These are phyloP conservation scores for Heterodera schachtii DNA, from an alignment of 1,140 invertebrate species.

Conservation along the genomic window DNA sequence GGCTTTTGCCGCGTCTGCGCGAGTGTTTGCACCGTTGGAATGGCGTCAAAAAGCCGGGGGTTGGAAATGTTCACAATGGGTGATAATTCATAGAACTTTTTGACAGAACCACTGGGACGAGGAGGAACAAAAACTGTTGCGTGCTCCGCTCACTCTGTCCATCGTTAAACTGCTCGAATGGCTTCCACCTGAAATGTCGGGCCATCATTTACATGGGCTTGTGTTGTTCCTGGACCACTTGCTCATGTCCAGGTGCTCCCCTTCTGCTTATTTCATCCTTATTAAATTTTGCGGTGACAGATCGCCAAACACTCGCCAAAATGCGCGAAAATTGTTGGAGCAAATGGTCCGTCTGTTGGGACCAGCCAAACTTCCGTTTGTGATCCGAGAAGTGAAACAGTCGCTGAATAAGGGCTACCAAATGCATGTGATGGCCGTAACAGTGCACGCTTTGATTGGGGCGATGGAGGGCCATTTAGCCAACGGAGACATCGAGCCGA, in stretches of 20 bases:
- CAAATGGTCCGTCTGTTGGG: slow-evolving; percentile 85
- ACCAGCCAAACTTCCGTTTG: slow-evolving; percentile 76
- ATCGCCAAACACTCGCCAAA: slow-evolving; percentile 81
- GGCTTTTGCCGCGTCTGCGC: slow-evolving; percentile 51
- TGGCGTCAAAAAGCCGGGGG: not conserved
- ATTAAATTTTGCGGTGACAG: slow-evolving; percentile 67
- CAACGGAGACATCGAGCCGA: slow-evolving; percentile 77
- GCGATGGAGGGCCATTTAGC: slow-evolving; percentile 74
- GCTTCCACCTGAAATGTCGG: slow-evolving; percentile 76
- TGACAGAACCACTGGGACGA: slow-evolving; percentile 56
- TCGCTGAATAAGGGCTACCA: slow-evolving; percentile 83
- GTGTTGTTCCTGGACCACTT: slow-evolving; percentile 5
- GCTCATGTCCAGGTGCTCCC: not conserved
- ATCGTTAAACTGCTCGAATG: slow-evolving; percentile 87
- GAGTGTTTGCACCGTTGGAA: slow-evolving; percentile 47
- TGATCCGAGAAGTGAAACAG: slow-evolving; percentile 80
- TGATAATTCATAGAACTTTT: not conserved
- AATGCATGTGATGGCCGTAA: slow-evolving; percentile 86
- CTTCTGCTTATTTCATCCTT: not conserved
- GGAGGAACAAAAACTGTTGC: slow-evolving; percentile 82
- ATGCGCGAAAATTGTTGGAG: slow-evolving; percentile 82
- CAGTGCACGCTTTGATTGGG: slow-evolving; percentile 80
- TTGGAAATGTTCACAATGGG: not conserved
- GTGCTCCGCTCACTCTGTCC: slow-evolving; percentile 87
- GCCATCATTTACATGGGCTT: slow-evolving; percentile 74